Conservation (phyloP, 2,888 invertebrate genomes). For the Cosmia pyralina region DNA sequence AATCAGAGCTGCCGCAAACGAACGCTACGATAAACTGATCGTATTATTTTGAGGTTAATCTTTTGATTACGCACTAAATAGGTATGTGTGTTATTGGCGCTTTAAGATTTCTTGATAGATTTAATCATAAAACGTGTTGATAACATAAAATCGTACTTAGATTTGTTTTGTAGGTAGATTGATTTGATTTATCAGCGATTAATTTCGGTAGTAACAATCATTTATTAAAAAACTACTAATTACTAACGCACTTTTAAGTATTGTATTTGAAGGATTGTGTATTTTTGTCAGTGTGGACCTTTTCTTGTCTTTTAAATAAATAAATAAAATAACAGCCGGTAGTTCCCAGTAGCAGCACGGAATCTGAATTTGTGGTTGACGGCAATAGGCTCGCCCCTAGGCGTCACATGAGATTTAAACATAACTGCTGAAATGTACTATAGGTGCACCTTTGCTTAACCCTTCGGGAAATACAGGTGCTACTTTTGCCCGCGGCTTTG, state of each 20-base stretch:
- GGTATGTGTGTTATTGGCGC: background rate
- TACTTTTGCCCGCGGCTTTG: too few species aligned
- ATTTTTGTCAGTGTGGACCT: too few species aligned
- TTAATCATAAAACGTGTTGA: constrained; percentile 20
- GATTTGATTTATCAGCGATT: constrained; percentile 29
- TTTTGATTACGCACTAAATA: constrained; percentile 16
- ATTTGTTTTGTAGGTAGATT: constrained; percentile 27
- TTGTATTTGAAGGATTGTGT: too few species aligned
- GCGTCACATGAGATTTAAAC: background rate
- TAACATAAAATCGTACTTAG: constrained; percentile 8
- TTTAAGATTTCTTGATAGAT: constrained; percentile 14
- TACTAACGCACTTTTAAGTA: background rate
- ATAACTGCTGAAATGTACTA: too few species aligned
- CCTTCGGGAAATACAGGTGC: too few species aligned
- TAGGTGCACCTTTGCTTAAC: too few species aligned
- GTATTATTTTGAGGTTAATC: constrained; percentile 25
- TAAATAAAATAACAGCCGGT: too few species aligned
- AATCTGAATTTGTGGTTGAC: background rate
- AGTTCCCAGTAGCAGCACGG: background rate
- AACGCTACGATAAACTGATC: constrained; percentile 4
- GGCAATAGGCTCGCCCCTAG: background rate
- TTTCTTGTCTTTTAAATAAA: too few species aligned
- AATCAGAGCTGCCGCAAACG: constrained; percentile 14
- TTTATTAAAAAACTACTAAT: background rate
- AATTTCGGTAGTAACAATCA: constrained; percentile 12